Evolutionary conservation across 1,140 invertebrate genomes (phyloP), one percentile per base, ranked within the genome.

Genomic region (Papilio aristodemus): DNA sequence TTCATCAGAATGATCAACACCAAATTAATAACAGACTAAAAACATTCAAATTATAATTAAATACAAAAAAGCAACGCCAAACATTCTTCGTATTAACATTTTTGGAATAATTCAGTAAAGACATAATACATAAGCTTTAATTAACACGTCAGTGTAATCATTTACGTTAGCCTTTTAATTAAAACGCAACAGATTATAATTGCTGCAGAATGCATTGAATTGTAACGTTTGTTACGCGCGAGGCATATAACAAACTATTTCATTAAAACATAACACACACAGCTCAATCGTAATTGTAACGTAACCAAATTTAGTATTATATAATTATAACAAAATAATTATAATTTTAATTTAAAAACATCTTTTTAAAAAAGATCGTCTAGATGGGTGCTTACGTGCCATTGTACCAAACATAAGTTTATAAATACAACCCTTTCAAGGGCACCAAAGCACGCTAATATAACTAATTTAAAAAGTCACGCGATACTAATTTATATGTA

Each of bases 131-230:
- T 54, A 54, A 54, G 46, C 46, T 10, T 54, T 62, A 62, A 62
- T 62, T 62, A 62, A 37, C 59, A 22, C 59, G 37, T 62, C 36
- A 62, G 37, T 38, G 37, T 64, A 41, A 64, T 64, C 39, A 64
- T 64, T 64, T 41, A 64, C 62, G 62, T 41, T 13, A 22, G 62
- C 19, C 7, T 64, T 64, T 64, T 64, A 64, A 64, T 64, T 64
- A 64, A 64, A 64, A 64, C 22, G 62, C 62, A 64, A 64, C 27
- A 54, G 19, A 38, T 39, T 62, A 62, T 62, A 62, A 62, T 62
- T 38, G 59, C n/a, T n/a, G 22, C 19, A n/a, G 39, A 64, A 43
- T 64, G 37, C 62, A 64, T 41, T 64, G 62, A 27, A 64, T 43
- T 41, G 62, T 41, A 64, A 41, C 62, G 39, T 64, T 64, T 43